Conservation (phyloP, 1,140 invertebrate species). For the Oppia nitens region DNA sequence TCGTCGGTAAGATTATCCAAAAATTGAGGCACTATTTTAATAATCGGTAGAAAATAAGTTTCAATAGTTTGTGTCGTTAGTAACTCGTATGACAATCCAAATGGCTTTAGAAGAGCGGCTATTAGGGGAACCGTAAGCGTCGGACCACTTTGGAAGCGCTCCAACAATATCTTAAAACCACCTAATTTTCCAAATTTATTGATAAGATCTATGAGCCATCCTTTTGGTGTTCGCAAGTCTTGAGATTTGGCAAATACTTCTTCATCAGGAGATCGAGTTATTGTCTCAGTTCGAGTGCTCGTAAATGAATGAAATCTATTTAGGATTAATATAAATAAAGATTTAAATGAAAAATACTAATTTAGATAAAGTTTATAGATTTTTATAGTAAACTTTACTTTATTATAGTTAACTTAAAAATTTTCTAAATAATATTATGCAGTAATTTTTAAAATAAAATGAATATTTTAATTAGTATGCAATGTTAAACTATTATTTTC, state of each 20-base stretch:
- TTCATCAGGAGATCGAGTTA: constrained; percentile 45
- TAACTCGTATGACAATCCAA: constrained; percentile 79
- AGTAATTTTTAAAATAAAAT: too few relatives aligned
- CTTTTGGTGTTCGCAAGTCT: constrained; percentile 36
- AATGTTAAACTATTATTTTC: too few relatives aligned
- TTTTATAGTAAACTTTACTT: too few relatives aligned
- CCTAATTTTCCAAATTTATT: constrained; percentile 76
- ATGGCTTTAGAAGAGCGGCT: constrained; percentile 66
- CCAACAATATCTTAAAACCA: constrained; percentile 71
- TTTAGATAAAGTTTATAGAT: too few relatives aligned
- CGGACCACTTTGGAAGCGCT: constrained; percentile 59
- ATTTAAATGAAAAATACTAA: constrained; percentile 1
- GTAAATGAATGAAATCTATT: constrained; percentile 84
- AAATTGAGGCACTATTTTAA: constrained; percentile 75
- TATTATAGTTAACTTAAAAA: too few relatives aligned
- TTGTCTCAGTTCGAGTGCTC: constrained; percentile 57
- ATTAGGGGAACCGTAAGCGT: constrained; percentile 60
- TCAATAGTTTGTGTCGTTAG: constrained; percentile 73
- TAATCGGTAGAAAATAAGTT: constrained; percentile 81
- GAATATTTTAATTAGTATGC: too few relatives aligned
- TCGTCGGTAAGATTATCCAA: constrained; percentile 90
- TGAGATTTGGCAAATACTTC: constrained; percentile 63
- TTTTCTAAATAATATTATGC: too few relatives aligned
- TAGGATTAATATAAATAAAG: constrained; percentile 13
- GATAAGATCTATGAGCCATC: constrained; percentile 89